Base-by-base conservation (phyloP, 2,888 invertebrate genomes). In the Acleris holmiana region DNA sequence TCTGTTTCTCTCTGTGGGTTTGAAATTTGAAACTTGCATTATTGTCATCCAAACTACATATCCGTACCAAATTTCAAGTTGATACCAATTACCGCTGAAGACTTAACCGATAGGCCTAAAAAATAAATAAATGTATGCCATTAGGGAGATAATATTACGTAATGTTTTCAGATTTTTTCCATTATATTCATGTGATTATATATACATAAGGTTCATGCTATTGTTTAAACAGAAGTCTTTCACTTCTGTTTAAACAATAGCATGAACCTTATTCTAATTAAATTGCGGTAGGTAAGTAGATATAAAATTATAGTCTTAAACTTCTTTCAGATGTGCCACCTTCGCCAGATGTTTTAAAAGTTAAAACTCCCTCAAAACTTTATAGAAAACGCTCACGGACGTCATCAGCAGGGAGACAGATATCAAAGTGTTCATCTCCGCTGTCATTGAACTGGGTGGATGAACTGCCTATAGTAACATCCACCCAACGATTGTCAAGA, bases 351-450 rank as follows among this genome's bases (percentile, higher is more conserved):
- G 64, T 59, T 6, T 25, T 64, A 29, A 59, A 59, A 58, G 49
- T 65, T n/a, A 59, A 55, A 54, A 65, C 59, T 21, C 64, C 49
- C 8, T 29, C 59, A 50, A 65, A 65, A 55, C n/a, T 46, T 54
- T 65, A 65, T 65, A 41, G 18, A 18, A 59, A 50, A 35, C 49
- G 51, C 2, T 17, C 17, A 35, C 35, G 35, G 35, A 51, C 51
- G 18, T 13, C 35, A 18, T 29, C 51, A 51, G 51, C 18, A 35
- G 51, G 29, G 18, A 51, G 35, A 35, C 29, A 35, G 17, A 29
- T 18, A 51, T 35, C 51, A 35, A 29, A 29, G 17, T 51, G 35
- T 35, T 25, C 50, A 25, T 25, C 50, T 23, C 23, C 49, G 1
- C 25, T 17, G n/a, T 50, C 17, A 29, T 29, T 29, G 29, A 29